These are phyloP conservation scores for Amphiprion percula DNA, from an alignment of 2,113 vertebrate genomes.

Conservation along the genomic window DNA sequence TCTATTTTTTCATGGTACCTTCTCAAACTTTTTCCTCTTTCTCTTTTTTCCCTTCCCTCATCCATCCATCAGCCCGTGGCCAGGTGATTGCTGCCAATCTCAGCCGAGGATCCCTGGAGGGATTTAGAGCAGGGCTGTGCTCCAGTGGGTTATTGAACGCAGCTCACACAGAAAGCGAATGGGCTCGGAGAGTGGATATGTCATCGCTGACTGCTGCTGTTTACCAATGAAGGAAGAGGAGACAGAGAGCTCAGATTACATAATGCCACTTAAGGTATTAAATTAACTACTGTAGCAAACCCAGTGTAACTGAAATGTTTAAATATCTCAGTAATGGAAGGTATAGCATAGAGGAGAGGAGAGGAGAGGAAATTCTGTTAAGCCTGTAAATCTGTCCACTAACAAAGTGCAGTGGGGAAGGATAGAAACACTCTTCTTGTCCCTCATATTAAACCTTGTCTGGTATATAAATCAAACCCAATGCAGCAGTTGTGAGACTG, in stretches of 20 bases:
- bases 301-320: background rate
- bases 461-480: slow-evolving; percentile 54
- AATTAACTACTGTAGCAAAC: slow-evolving; percentile 26
- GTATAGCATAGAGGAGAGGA: no score
- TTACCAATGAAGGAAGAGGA: slow-evolving; percentile 41
- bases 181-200: slow-evolving; percentile 29
- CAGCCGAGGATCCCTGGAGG: slow-evolving; percentile 46
- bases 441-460: slow-evolving; percentile 28
- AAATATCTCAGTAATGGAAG: slow-evolving; percentile 9
- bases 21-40: background rate
- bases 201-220: slow-evolving; percentile 45
- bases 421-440: slow-evolving; percentile 23
- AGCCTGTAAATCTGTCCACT: slow-evolving; percentile 40
- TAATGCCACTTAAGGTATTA: slow-evolving; percentile 13
- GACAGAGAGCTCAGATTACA: slow-evolving; percentile 10
- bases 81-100: slow-evolving; percentile 62
- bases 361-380: background rate
- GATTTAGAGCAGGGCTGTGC: slow-evolving; percentile 39
- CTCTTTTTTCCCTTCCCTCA: background rate
- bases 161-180: slow-evolving; percentile 38
- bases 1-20: background rate
- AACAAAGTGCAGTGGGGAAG: slow-evolving; percentile 19
- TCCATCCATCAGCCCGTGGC: slow-evolving; percentile 18
- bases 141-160: slow-evolving; percentile 66
- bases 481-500: slow-evolving; percentile 25